Base-by-base conservation (phyloP, 2,888 invertebrate genomes). In the Limnephilus rhombicus region DNA sequence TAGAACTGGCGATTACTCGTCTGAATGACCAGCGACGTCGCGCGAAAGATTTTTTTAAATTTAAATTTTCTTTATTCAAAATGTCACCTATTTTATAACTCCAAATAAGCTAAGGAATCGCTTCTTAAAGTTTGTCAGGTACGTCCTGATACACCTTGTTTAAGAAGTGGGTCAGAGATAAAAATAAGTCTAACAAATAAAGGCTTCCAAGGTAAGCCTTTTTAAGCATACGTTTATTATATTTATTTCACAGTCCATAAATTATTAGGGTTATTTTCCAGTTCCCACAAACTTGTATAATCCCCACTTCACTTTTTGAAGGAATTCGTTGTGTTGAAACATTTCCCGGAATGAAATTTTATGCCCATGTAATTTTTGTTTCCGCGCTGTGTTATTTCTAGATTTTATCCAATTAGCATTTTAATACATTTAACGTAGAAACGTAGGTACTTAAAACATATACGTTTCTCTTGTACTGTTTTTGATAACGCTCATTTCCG, bases 321-420 rank as follows among this genome's bases (percentile, higher is more conserved):
- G 53, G 53, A 53, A 53, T 53, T 53, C 53, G 18, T 53, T 53
- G 18, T 53, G 53, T 68, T 68, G 68, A 68, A 68, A 68, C 24
- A 24, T 68, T 68, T 68, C 68, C 18, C 24, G 5, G 68, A 68
- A 68, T 68, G 18, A 68, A 68, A 68, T 68, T 24, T 68, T 5
- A 68, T 68, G 68, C 24, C 4, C 24, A 4, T 18, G 4, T 68
- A 18, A 68, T 18, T 24, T 5, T 68, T 18, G 18, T 68, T 68
- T 68, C 68, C 68, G 68, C 68, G 18, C 24, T 4, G 68, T 68
- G 9, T 68, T 68, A 24, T 68, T 68, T 68, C 68, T 24, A 34
- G 34, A 37, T 83, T 83, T 31, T 83, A 37, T 34, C 83, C 83
- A 83, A 83, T 83, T 83, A 83, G 15, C 83, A 37, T 83, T 83